Evolutionary conservation across 1,140 invertebrate species (phyloP), one percentile per base, ranked within the genome.

Genomic region (Periplaneta americana): DNA sequence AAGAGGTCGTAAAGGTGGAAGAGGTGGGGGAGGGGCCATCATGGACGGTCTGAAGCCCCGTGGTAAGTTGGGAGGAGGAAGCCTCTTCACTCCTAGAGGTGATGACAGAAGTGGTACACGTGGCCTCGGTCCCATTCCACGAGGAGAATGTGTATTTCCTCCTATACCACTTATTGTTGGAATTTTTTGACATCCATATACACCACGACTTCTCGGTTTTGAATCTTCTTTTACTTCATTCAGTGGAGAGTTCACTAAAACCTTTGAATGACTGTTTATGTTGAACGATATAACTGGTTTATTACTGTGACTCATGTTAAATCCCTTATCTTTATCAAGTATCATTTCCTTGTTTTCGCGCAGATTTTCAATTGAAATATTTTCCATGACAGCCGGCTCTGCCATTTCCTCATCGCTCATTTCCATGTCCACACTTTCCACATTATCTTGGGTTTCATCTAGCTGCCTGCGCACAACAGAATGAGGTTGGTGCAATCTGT

Each of bases 371-470:
- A 32, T 17, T 32, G 33, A 13, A 17, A 75, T 75, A 75, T 75
- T 75, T 75, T 75, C 33, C 11, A 75, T 75, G 33, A 17, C 57
- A 57, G 79, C 18, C 0, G 78, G n/a, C 10, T 80, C 80, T 17
- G 36, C 10, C 22, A 32, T 35, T 33, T 93, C 93, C n/a, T 94
- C 93, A 83, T 94, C 93, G 32, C 92, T 93, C 88, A 94, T 90
- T 78, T 94, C 93, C 93, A 94, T 94, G 82, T 94, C 93, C 37
- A 93, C 90, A 83, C 90, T 92, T 84, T 92, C 92, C 11, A 92
- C 91, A 86, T 91, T 93, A 83, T 93, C 92, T 74, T 87, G 79
- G 22, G 39, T 78, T 57, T 82, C 79, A 34, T 81, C 75, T 32
- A n/a, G 34, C 32, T 35, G 36, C 37, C 33, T 79, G 33, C 35